A percentile compares a stretch with the other conserved stretches of the same genome.
These are phyloP conservation scores for Siniperca scherzeri DNA, from an alignment of 2,797 vertebrate species.

Conservation along the genomic window DNA sequence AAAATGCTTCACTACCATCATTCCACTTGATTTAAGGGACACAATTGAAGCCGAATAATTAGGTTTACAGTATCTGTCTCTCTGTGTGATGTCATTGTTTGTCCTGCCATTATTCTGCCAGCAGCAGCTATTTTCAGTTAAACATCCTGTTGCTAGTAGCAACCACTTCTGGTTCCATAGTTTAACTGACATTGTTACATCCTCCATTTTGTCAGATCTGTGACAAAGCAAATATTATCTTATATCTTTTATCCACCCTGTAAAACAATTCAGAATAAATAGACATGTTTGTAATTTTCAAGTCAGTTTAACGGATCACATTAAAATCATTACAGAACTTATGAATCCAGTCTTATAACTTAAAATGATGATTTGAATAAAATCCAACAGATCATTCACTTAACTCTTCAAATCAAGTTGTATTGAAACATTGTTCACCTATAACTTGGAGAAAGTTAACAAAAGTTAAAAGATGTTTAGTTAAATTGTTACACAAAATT, in stretches of 20 bases:
- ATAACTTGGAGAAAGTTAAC: background rate
- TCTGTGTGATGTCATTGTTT: slow-evolving; percentile 34
- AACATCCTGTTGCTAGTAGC: slow-evolving; percentile 22
- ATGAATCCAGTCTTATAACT: background rate
- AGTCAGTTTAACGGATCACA: background rate
- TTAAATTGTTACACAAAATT: no score
- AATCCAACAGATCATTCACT: background rate
- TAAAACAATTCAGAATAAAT: background rate
- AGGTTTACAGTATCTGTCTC: slow-evolving; percentile 5
- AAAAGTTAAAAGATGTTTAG: background rate
- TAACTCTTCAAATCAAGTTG: no score
- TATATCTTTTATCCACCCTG: background rate
- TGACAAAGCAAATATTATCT: background rate
- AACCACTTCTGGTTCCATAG: background rate
- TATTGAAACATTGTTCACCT: background rate
- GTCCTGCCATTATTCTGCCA: slow-evolving; percentile 14
- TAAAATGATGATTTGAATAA: background rate
- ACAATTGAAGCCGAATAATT: slow-evolving; percentile 36
- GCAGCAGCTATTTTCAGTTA: background rate
- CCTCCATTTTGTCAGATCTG: background rate
- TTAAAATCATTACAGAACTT: background rate
- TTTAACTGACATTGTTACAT: background rate
- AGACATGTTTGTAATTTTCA: background rate
- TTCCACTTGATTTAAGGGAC: slow-evolving; percentile 24
- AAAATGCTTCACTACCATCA: slow-evolving; percentile 30